Evolutionary conservation across 1,140 invertebrate genomes (phyloP), one percentile per base, ranked within the genome.

Genomic region (Vollenhovia emeryi): DNA sequence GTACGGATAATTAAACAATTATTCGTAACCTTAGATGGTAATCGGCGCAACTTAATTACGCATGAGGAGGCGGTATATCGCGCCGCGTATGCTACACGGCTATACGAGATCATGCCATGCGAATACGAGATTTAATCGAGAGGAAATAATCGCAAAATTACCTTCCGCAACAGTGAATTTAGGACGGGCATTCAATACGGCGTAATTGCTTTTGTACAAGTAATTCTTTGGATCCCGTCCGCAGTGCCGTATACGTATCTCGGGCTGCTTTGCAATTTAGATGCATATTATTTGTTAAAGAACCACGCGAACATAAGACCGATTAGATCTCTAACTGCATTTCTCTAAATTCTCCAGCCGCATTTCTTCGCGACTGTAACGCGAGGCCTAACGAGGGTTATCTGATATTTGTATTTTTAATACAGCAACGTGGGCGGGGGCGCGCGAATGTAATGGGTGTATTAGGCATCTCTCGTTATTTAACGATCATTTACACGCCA

Each of bases 1-100:
- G 66, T 71, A 82, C 48, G 66, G 78, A 82, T 82, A 82, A 82
- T 82, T 82, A 82, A 82, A 82, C 78, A 82, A 82, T 82, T 82
- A 82, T 82, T 82, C 78, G 78, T 82, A 82, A 82, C 66, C 78
- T 73, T 57, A 82, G 78, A 82, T 82, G 13, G 27, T 82, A 82
- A 82, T 82, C 78, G 78, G 66, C 50, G 78, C 50, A 50, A 82
- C 78, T 82, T 82, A 82, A 82, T 82, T 82, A 82, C 78, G 66
- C 66, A 45, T 52, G 45, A 50, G 36, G 30, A 79, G 66, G 66
- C 40, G 50, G 50, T 73, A 57, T 73, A 82, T 82, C 50, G 78
- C 78, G 50, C 36, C 36, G 62, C 45, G 60, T 82, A 71, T 27
- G 78, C 40, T 57, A 57, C 3, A 36, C 66, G 62, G 21, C 62